Evolutionary conservation across 2,888 invertebrate genomes (phyloP), one percentile per base, ranked within the genome.

Genomic region (Noctua comes): DNA sequence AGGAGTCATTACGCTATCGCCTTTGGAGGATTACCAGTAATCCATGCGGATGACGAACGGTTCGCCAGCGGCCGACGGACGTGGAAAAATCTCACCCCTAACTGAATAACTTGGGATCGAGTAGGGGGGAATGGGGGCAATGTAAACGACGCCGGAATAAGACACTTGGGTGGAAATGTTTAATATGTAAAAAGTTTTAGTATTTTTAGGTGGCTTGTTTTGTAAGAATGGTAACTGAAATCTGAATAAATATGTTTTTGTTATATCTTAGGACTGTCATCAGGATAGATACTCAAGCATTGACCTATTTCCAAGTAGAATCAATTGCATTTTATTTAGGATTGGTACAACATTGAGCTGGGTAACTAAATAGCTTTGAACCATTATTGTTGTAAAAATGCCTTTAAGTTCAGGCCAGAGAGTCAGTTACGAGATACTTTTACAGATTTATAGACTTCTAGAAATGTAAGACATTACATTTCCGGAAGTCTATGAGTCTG

Each of bases 31-130:
- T 93, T 91, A 92, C 91, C 85, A 83, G 89, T 94, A 93, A 94
- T 93, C 94, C 93, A 79, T 13, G 68, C 86, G 88, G 90, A 92
- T 94, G 94, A 94, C 91, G 90, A 89, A 93, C 91, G 93, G 88
- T 87, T 82, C 84, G 85, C 70, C 82, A 83, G 74, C 88, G 84
- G 84, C 70, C 82, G 87, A 59, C 65, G 74, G 93, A 93, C 94
- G 92, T 90, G 90, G 92, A 92, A 92, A 93, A 93, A 93, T 93
- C 92, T 91, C 91, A 89, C 93, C 93, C 92, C 79, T 94, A 93
- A 93, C 87, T 91, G 92, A 93, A 94, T 94, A 93, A 94, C 91
- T 86, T 78, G 73, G 84, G 62, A 75, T 75, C 43, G 71, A 72
- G 54, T 73, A 77, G 75, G 59, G 77, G 77, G 71, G 31, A 64